These are phyloP conservation scores for Pseudobourletiella spinata DNA, from an alignment of 1,140 invertebrate genomes.

Conservation along the genomic window DNA sequence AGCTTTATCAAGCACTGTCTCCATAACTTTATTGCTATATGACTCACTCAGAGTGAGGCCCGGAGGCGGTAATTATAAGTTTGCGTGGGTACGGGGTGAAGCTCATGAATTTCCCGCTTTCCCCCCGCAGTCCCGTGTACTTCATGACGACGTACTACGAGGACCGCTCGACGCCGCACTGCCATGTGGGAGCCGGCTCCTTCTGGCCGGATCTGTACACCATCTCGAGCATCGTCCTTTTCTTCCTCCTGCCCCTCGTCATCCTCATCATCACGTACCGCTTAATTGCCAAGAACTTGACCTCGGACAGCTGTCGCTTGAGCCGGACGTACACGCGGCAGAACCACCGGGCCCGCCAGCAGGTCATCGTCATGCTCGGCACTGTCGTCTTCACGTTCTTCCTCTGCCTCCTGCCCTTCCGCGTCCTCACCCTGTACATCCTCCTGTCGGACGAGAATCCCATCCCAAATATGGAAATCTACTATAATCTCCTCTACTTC, in stretches of 20 bases:
- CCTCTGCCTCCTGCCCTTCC: conserved; percentile 72
- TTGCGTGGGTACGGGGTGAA: too few relatives aligned
- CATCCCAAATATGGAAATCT: conserved; percentile 57
- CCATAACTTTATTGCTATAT: too few relatives aligned
- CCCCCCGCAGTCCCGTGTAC: conserved; percentile 63
- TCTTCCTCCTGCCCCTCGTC: conserved; percentile 66
- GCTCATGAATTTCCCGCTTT: too few relatives aligned
- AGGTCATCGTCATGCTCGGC: conserved; percentile 64
- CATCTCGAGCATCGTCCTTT: conserved; percentile 56
- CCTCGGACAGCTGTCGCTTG: conserved; percentile 27
- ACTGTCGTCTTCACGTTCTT: conserved; percentile 78
- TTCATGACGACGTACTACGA: conserved; percentile 53
- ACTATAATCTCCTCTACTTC: conserved; percentile 69
- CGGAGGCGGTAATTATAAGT: too few relatives aligned
- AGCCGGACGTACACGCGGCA: conserved; percentile 26
- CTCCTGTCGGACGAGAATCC: conserved; percentile 51
- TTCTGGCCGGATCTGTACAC: conserved; percentile 66
- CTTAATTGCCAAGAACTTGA: conserved; percentile 63
- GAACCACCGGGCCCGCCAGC: conserved; percentile 49
- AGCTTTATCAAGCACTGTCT: too few relatives aligned
- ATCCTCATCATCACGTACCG: conserved; percentile 66
- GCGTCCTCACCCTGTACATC: conserved; percentile 71
- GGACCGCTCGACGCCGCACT: conserved; percentile 54
- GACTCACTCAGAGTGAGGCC: too few relatives aligned
- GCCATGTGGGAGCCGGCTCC: conserved; percentile 58